Conservation (phyloP, 2,113 vertebrate genomes). For the Heliornis fulica region DNA sequence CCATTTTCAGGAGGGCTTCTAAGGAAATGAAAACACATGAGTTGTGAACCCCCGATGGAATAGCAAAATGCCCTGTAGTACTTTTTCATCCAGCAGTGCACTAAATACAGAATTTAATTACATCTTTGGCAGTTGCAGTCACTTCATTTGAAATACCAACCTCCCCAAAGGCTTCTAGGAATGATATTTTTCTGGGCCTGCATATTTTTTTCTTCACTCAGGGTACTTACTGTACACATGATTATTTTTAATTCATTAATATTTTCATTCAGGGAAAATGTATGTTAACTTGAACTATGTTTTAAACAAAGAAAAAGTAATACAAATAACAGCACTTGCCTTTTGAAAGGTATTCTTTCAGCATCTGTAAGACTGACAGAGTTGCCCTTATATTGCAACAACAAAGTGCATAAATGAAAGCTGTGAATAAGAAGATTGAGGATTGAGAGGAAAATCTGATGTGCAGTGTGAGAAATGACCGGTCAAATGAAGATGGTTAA, state of each 20-base stretch:
- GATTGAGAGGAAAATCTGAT: not conserved
- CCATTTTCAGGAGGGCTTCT: not conserved
- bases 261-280: not conserved
- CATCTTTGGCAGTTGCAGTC: not conserved
- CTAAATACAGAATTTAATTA: conserved; percentile 2
- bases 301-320: not conserved
- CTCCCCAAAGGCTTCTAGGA: not conserved
- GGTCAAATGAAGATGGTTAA: not conserved
- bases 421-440: not conserved
- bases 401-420: not conserved
- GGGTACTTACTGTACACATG: not conserved
- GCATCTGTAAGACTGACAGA: not conserved
- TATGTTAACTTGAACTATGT: not conserved
- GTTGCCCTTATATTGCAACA: not conserved
- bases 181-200: not conserved
- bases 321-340: not conserved
- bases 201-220: not conserved
- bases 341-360: not conserved
- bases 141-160: not conserved
- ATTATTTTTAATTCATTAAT: not conserved
- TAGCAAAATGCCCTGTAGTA: not conserved
- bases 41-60: not conserved
- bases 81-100: not conserved
- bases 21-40: not conserved
- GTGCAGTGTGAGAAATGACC: not conserved